Base-by-base conservation (phyloP, 2,113 vertebrate genomes). In the Catharus bicknelli region DNA sequence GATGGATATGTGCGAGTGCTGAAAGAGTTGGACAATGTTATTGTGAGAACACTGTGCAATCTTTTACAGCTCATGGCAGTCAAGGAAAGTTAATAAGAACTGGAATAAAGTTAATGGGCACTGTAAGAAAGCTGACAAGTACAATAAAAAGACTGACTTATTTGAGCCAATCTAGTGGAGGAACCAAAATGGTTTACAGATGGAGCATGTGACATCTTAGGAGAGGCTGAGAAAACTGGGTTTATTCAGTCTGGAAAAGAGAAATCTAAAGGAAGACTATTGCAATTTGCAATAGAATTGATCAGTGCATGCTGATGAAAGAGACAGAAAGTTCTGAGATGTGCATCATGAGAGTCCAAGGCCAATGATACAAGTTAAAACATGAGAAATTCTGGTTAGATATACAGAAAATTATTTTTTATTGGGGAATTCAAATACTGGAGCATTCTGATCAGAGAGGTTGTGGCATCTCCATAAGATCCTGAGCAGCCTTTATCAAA, bases 1-100 rank as follows among this genome's bases (percentile, higher is more conserved):
- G 26, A 50, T 32, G 40, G 22, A 67, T 51, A 6, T 12, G 32
- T 32, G 5, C 0, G 0, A 62, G 11, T 18, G 6, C 16, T 61
- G 36, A 43, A 61, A 36, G 40, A 82, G 32, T 50, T 11, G 2
- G 47, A 5, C 57, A 67, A 2, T 42, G 23, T 47, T 38, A 17
- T 11, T 7, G 1, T 2, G 2, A 76, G 36, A 57, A 19, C 19
- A 43, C 21, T 16, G 3, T 78, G 15, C 40, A 53, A 38, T 66
- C 57, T 53, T 68, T 36, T 63, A 53, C 62, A 72, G n/a, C 26
- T 68, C 26, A 11, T 59, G 20, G n/a, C 26, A 82, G 36, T 25
- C 2, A 4, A 51, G 16, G 5, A 69, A 54, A 9, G 19, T 74
- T 83, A 77, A 4, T 36, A 48, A 86, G 36, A 83, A 42, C 32